These are phyloP conservation scores for Drosophila nasuta DNA, from an alignment of 1,140 invertebrate species.

Conservation along the genomic window DNA sequence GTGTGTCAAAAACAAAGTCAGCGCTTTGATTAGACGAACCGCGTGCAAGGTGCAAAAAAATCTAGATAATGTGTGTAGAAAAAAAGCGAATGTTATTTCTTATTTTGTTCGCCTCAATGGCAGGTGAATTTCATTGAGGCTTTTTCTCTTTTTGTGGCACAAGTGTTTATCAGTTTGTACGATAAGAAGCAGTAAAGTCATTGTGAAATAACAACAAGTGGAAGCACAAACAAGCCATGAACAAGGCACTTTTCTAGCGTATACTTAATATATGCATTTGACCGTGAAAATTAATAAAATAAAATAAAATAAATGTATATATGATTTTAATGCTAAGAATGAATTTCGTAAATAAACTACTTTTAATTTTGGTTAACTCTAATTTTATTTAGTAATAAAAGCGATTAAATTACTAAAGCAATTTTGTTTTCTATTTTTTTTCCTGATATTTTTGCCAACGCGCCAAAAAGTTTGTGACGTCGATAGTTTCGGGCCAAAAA, in stretches of 20 bases:
- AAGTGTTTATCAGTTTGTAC: slow-evolving; percentile 71
- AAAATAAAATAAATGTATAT: slow-evolving; percentile 3
- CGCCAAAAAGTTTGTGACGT: slow-evolving; percentile 52
- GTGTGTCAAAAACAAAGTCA: slow-evolving; percentile 45
- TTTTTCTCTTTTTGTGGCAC: slow-evolving; percentile 36
- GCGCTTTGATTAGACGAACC: slow-evolving; percentile 51
- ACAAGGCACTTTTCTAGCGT: slow-evolving; percentile 32
- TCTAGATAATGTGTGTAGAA: neutral
- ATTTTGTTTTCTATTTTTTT: slow-evolving; percentile 37
- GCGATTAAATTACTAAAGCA: slow-evolving; percentile 15
- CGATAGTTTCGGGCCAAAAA: slow-evolving; percentile 36
- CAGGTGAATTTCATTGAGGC: slow-evolving; percentile 65
- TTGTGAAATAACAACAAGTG: slow-evolving; percentile 51
- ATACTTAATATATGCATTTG: slow-evolving; percentile 46
- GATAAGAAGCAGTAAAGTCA: slow-evolving; percentile 67
- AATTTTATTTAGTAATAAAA: neutral
- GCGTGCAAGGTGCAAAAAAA: neutral
- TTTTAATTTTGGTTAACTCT: no score
- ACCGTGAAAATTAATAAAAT: neutral
- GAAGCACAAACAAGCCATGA: neutral
- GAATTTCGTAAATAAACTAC: no score
- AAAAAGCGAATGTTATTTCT: slow-evolving; percentile 11
- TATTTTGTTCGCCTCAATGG: slow-evolving; percentile 24
- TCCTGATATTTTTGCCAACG: slow-evolving; percentile 31
- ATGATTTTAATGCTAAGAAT: neutral